These are phyloP conservation scores for Gymnothorax javanicus DNA, from an alignment of 2,797 vertebrate genomes.

Conservation along the genomic window DNA sequence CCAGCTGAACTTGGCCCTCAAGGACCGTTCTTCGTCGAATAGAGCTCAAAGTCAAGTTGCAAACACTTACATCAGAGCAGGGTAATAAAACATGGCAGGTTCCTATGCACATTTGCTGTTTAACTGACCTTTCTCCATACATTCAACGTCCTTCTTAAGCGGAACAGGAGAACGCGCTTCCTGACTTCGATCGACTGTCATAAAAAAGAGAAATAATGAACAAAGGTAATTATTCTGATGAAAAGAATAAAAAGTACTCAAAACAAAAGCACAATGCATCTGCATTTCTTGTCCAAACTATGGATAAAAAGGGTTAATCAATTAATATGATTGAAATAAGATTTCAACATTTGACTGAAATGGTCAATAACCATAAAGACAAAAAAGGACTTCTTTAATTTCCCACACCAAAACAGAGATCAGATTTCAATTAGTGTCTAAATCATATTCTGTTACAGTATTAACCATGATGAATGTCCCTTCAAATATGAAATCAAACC, in stretches of 20 bases:
- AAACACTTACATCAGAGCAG: background rate
- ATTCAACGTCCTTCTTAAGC: slow-evolving; percentile 93
- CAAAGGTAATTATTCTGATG: background rate
- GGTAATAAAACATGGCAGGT: background rate
- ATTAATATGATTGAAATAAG: background rate
- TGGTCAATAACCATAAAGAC: background rate
- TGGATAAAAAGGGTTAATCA: background rate
- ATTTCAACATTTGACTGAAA: background rate
- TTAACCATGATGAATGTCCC: background rate
- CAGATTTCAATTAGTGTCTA: background rate
- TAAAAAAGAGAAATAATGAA: slow-evolving; percentile 31
- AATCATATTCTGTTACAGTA: background rate
- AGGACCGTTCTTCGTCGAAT: too few species aligned
- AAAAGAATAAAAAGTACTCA: background rate
- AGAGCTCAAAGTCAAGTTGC: background rate
- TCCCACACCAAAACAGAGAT: background rate
- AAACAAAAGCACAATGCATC: background rate
- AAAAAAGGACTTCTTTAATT: background rate
- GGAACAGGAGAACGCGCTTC: slow-evolving; percentile 82
- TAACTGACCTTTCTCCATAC: slow-evolving; percentile 96
- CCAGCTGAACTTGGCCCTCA: too few species aligned
- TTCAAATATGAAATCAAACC: background rate
- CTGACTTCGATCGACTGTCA: slow-evolving; percentile 85
- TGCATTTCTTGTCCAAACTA: background rate
- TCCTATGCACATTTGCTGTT: background rate